Evolutionary conservation across 2,113 vertebrate species (phyloP).

Genomic region (Corvus hawaiiensis): DNA sequence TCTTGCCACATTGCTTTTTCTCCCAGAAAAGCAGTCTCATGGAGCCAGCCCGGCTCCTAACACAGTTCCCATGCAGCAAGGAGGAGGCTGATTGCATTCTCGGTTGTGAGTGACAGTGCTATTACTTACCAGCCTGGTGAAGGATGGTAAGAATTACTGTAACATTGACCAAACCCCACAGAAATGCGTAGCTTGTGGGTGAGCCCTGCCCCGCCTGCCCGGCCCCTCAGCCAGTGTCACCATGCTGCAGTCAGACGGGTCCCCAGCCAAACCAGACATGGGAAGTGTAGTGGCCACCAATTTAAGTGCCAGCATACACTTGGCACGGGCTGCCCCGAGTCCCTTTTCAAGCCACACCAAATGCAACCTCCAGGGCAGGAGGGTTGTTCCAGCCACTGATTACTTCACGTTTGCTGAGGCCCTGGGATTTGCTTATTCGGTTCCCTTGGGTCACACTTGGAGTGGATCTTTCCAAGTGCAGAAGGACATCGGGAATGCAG

Average conservation of each 20-base stretch:
- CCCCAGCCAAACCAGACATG: background rate
- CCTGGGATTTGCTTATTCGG: background rate
- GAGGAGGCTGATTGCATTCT: background rate
- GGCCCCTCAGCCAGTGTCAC: background rate
- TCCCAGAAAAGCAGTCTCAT: background rate
- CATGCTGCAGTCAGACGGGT: background rate
- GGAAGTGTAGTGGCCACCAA: background rate
- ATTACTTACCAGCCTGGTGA: background rate
- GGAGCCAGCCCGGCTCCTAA: background rate
- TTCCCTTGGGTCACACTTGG: background rate
- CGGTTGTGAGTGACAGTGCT: background rate
- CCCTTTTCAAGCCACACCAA: background rate
- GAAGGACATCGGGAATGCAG: background rate
- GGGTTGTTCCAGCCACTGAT: background rate
- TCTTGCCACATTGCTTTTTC: conserved; percentile 28
- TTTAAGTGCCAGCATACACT: background rate
- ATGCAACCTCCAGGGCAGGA: background rate
- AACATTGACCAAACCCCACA: background rate
- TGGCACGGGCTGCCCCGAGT: background rate
- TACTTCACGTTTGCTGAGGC: background rate
- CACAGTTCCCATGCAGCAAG: background rate
- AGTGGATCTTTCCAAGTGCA: background rate
- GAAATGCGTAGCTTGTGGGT: background rate
- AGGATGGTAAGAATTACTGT: background rate
- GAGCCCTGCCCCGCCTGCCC: background rate